Base-by-base conservation (phyloP, 1,140 invertebrate species). In the Plutomurus gul region DNA sequence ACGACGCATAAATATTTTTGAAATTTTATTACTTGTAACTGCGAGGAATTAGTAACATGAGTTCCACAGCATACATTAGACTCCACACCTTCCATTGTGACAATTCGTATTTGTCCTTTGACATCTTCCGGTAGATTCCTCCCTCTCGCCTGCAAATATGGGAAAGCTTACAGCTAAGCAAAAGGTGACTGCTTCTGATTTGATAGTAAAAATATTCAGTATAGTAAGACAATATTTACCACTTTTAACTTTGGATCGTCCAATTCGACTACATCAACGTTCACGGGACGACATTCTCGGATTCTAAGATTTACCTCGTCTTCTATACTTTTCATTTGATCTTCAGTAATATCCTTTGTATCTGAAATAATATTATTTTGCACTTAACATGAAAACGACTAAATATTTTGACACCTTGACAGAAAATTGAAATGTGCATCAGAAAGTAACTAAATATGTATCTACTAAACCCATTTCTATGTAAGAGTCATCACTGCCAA, bases 11-110 rank as follows among this genome's bases (percentile, higher is more conserved):
- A 51, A 51, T 51, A 10, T 7, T 20, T 8, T 1, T 18, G 11
- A 51, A 51, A 27, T 25, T 13, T 1, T n/a, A 18, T 60, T 84
- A 90, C 89, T 89, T 95, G 94, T 49, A 96, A 86, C 85, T 95
- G 92, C 81, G 90, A 89, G 37, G 94, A 86, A 87, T 93, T 94
- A 3, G 88, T 88, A 2, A 95, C 92, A 87, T 96, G 94, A 0
- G 94, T 96, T 22, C 94, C 94, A 87, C 94, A 96, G 86, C 94
- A 96, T 89, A 95, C 91, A 84, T 94, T 94, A 39, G 89, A 89
- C 81, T 95, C 93, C 49, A 95, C 85, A 43, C 89, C 89, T 46
- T 89, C 88, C 77, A 93, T 93, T 39, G 88, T 90, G n/a, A 95
- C 89, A 5, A 95, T 90, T 72, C 94, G 86, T 6, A 94, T 91